These are phyloP conservation scores for Aplodontia rufa DNA, from an alignment of 2,113 vertebrate genomes.

Conservation along the genomic window DNA sequence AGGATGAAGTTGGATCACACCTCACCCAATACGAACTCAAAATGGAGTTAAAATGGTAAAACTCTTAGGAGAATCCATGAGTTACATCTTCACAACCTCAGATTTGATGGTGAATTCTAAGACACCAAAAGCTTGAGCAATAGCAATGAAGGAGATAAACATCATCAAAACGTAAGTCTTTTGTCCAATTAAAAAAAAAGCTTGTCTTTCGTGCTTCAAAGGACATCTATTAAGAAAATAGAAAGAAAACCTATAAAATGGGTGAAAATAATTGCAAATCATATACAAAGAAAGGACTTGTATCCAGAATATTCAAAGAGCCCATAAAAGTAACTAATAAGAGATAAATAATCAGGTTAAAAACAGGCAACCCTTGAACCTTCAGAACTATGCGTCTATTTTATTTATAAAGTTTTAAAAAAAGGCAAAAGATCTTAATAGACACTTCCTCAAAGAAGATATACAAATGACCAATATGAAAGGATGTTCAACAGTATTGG, in stretches of 20 bases:
- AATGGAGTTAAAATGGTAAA: no score
- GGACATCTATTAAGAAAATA: not conserved
- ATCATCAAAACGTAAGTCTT: not conserved
- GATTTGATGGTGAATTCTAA: not conserved
- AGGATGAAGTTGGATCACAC: not conserved
- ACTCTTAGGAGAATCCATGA: no score
- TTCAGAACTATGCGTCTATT: no score
- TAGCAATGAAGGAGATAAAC: not conserved
- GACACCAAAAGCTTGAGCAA: not conserved
- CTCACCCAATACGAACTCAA: not conserved
- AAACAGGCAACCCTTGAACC: no score
- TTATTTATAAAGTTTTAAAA: no score
- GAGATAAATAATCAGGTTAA: no score
- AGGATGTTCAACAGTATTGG: no score
- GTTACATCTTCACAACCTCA: not conserved
- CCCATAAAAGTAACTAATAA: not conserved
- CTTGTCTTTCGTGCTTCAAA: not conserved
- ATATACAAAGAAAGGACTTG: not conserved
- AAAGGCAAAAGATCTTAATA: no score
- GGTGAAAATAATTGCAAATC: not conserved
- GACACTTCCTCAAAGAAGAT: no score
- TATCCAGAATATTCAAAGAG: not conserved
- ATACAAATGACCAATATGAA: no score
- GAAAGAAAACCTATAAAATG: not conserved
- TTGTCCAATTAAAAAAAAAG: no score